These are phyloP conservation scores for Macquaria ambigua DNA, from an alignment of 2,113 vertebrate species.

Conservation along the genomic window DNA sequence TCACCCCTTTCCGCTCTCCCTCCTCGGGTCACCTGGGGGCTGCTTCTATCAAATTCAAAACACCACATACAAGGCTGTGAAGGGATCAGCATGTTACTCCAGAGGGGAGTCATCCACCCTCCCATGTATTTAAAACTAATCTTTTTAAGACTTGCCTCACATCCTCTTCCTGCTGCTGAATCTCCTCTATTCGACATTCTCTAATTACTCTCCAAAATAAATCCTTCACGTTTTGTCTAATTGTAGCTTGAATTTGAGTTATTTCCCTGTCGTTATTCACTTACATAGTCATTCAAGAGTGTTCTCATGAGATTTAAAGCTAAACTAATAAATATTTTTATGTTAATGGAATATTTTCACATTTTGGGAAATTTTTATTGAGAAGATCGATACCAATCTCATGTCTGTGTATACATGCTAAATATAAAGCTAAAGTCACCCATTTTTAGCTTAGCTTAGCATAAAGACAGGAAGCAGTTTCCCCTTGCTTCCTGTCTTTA, in stretches of 20 bases:
- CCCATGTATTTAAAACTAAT: constrained; percentile 9
- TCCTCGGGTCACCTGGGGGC: constrained; percentile 1
- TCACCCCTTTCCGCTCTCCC: constrained; percentile 7
- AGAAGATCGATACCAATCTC: neutral
- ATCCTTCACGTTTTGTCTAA: neutral
- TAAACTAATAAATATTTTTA: neutral
- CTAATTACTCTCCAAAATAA: neutral
- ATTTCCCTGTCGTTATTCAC: neutral
- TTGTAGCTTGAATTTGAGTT: neutral
- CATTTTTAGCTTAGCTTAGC: no score
- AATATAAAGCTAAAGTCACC: constrained; percentile 8
- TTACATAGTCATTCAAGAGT: neutral
- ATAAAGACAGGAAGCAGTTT: no score
- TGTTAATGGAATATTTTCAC: neutral
- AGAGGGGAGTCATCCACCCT: neutral
- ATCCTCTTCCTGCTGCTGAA: neutral
- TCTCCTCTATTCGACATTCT: neutral
- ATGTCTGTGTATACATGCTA: neutral
- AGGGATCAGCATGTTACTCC: constrained; percentile 18
- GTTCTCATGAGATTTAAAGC: constrained; percentile 3
- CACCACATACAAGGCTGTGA: constrained; percentile 3
- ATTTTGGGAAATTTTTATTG: neutral
- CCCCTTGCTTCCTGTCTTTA: no score
- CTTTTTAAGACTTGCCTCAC: neutral
- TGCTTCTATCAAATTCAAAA: constrained; percentile 19